These are phyloP conservation scores for Pherbina coryleti DNA, from an alignment of 2,888 invertebrate genomes.

Conservation along the genomic window DNA sequence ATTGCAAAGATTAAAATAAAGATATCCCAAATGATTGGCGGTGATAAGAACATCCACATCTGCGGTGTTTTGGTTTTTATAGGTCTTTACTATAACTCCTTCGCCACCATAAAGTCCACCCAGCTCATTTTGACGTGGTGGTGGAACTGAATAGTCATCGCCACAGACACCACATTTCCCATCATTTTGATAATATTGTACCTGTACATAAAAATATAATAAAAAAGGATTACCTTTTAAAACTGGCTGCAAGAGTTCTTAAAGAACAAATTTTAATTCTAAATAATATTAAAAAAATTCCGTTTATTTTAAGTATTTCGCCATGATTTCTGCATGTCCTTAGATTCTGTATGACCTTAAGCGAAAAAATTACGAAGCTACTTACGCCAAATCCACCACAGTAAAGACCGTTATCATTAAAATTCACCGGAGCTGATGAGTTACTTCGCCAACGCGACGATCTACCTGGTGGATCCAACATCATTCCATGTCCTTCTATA, in stretches of 20 bases:
- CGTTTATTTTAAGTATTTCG: not conserved
- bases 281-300: no score
- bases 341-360: not conserved
- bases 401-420: constrained; percentile 71
- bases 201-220: constrained; percentile 47
- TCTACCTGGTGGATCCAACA: constrained; percentile 72
- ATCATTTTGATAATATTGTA: constrained; percentile 67
- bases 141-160: constrained; percentile 68
- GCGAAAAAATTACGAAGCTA: constrained; percentile 6
- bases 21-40: constrained; percentile 71
- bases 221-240: no score
- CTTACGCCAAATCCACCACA: constrained; percentile 72
- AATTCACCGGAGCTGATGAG: constrained; percentile 70
- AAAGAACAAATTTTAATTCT: no score
- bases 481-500: constrained; percentile 70
- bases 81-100: constrained; percentile 71
- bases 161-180: constrained; percentile 74
- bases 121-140: constrained; percentile 72
- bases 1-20: constrained; percentile 71
- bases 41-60: constrained; percentile 66
- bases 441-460: constrained; percentile 73
- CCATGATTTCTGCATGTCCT: not conserved
- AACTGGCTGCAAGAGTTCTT: no score
- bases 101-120: constrained; percentile 71
- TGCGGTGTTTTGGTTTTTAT: constrained; percentile 55